Conservation (phyloP, 2,113 vertebrate genomes). For the Podarcis raffonei region DNA sequence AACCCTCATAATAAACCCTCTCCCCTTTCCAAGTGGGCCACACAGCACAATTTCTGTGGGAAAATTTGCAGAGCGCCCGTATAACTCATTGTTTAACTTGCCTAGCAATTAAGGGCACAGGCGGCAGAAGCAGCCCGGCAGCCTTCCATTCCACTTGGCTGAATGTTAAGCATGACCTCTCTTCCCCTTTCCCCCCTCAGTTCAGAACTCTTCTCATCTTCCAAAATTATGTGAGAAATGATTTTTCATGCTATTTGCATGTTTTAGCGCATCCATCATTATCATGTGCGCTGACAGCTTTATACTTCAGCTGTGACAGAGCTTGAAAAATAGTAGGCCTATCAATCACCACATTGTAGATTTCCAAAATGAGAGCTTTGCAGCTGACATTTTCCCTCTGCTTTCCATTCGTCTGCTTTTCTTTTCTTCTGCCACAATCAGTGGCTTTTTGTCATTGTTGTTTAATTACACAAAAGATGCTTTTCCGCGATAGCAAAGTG, state of each 20-base stretch:
- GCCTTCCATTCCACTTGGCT: constrained; percentile 54
- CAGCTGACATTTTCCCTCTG: constrained; percentile 51
- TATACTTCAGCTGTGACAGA: constrained; percentile 74
- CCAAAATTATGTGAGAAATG: constrained; percentile 73
- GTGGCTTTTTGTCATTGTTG: constrained; percentile 49
- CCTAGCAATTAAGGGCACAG: constrained; percentile 64
- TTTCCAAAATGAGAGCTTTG: constrained; percentile 63
- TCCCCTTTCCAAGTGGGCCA: not conserved
- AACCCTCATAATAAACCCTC: not conserved
- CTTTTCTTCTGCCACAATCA: constrained; percentile 47
- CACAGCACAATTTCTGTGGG: constrained; percentile 54
- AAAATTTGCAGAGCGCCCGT: constrained; percentile 37
- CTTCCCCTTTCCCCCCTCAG: constrained; percentile 53
- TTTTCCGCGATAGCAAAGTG: not conserved
- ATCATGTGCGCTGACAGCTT: constrained; percentile 68
- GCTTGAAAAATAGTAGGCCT: constrained; percentile 71
- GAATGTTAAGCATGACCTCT: constrained; percentile 64
- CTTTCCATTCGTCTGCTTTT: constrained; percentile 34
- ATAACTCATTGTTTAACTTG: constrained; percentile 56
- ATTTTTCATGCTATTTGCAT: constrained; percentile 73
- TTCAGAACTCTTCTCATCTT: constrained; percentile 69
- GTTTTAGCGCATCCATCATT: constrained; percentile 74
- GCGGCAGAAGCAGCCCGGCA: constrained; percentile 11
- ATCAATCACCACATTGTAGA: constrained; percentile 67
- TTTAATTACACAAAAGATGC: constrained; percentile 49